Evolutionary conservation across 2,113 vertebrate genomes (phyloP), one percentile per base, ranked within the genome.

Genomic region (Dasyurus viverrinus): DNA sequence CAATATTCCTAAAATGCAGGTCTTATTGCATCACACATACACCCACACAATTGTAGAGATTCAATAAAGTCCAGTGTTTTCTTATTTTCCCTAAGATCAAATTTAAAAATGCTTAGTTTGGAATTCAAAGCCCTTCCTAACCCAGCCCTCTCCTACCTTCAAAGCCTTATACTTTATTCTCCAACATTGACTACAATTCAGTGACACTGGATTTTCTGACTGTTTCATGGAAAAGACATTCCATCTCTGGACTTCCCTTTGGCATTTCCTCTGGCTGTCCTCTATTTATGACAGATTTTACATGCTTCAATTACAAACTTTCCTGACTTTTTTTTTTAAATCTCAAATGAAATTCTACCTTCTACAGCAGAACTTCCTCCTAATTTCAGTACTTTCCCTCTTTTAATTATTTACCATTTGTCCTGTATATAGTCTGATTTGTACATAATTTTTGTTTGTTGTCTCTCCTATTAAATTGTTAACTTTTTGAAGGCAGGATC

Each of bases 81-180:
- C 60, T 16, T 16, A n/a, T 76, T 76, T 76, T 5, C 60, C 5
- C 14, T 36, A 76, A 76, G 30, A 68, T 36, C 3, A 68, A 68
- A 9, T 47, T 47, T 68, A 36, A 60, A 68, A 76, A 76, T 76
- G 30, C 36, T 76, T 14, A 5, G 36, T 76, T 76, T 76, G 36
- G 30, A n/a, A 76, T 36, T 76, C 4, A 76, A n/a, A n/a, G 14
- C 4, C 30, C 36, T n/a, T 76, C 4, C 30, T 76, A 76, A 6
- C 60, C 16, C 30, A 68, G 14, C 8, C 3, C 1, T 36, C 60
- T 76, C 14, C 60, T n/a, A 76, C 30, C 30, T 76, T n/a, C 14
- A 14, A n/a, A n/a, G 0, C 4, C 0, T 76, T 76, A 19, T 16
- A n/a, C 36, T 5, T 76, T n/a, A n/a, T 0, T 76, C 14, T n/a